Conservation (phyloP, 2,113 vertebrate species). For the Notarius quadriscutis region DNA sequence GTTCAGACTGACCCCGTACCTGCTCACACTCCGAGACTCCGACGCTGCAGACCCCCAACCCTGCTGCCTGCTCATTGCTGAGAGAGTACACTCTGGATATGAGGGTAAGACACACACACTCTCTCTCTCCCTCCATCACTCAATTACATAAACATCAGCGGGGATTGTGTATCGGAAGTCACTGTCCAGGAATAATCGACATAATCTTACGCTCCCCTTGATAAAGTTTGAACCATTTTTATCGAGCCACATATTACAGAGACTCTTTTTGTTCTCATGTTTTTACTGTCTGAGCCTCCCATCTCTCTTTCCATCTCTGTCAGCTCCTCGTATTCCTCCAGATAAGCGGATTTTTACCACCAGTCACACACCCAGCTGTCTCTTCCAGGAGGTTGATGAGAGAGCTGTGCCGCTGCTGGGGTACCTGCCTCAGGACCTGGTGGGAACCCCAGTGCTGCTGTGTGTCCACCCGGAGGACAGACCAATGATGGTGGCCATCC, state of each 20-base stretch:
- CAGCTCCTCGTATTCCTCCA: slow-evolving; percentile 86
- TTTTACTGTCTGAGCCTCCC: neutral
- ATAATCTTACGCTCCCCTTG: neutral
- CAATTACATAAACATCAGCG: neutral
- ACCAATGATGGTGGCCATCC: slow-evolving; percentile 87
- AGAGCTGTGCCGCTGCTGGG: slow-evolving; percentile 85
- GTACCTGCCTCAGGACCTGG: slow-evolving; percentile 87
- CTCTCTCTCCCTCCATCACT: neutral
- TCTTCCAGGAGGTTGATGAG: slow-evolving; percentile 91
- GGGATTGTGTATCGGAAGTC: neutral
- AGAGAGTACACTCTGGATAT: slow-evolving; percentile 88
- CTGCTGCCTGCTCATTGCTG: slow-evolving; percentile 86
- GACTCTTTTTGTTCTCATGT: neutral
- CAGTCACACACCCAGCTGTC: slow-evolving; percentile 85
- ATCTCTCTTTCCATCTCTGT: neutral
- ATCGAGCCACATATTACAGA: neutral
- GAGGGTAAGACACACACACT: slow-evolving; percentile 71
- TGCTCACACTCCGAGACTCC: slow-evolving; percentile 80
- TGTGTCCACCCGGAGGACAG: slow-evolving; percentile 86
- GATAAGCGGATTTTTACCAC: slow-evolving; percentile 92
- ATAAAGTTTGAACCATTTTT: neutral
- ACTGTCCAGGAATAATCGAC: neutral
- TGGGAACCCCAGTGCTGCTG: slow-evolving; percentile 83
- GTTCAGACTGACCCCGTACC: slow-evolving; percentile 86
- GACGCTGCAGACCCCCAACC: slow-evolving; percentile 79